Base-by-base conservation (phyloP, 2,797 vertebrate genomes). In the Myripristis jacobus region DNA sequence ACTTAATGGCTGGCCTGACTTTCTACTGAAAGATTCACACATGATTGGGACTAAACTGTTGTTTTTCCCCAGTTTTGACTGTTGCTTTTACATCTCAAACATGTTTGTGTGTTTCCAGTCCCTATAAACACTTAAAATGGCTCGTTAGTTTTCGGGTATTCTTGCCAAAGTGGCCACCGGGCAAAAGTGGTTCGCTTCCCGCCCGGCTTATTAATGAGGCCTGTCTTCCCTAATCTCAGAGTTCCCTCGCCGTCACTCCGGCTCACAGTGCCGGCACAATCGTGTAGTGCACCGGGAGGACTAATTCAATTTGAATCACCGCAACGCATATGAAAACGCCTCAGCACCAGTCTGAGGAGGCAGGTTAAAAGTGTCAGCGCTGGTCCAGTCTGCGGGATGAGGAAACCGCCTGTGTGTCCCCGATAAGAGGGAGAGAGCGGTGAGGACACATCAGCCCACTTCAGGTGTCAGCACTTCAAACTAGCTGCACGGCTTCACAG, bases 381-480 rank as follows among this genome's bases (percentile, higher is more conserved):
- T 47, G 66, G 83, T 83, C 81, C 80, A 15, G 73, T 70, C 70
- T 64, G 74, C 82, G 68, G 77, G 81, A 79, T 62, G 83, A 86
- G 79, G 85, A 82, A 76, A 75, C 83, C 38, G 87, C 83, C 91
- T 92, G 90, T 59, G 73, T 70, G 83, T 83, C 82, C 67, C 71
- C 74, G 91, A 92, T 92, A 92, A 92, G 87, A 78, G 71, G 70
- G 13, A 69, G 73, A 6, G 63, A 86, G 81, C 10, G 58, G 44
- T 19, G 75, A 83, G 85, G 79, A 88, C 81, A 76, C 61, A 64
- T 81, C 84, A 43, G 84, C 79, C 85, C 59, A 70, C 85, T 88
- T 84, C 84, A 90, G 82, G 88, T 87, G 86, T 92, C 90, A 89
- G 85, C 86, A 89, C 88, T 90, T 92, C 89, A 92, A 90, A 88